Percentiles rank a stretch among this genome's conserved stretches.
Evolutionary conservation across 1,140 invertebrate genomes (phyloP).

Genomic region (Drosophila nigrodunni): DNA sequence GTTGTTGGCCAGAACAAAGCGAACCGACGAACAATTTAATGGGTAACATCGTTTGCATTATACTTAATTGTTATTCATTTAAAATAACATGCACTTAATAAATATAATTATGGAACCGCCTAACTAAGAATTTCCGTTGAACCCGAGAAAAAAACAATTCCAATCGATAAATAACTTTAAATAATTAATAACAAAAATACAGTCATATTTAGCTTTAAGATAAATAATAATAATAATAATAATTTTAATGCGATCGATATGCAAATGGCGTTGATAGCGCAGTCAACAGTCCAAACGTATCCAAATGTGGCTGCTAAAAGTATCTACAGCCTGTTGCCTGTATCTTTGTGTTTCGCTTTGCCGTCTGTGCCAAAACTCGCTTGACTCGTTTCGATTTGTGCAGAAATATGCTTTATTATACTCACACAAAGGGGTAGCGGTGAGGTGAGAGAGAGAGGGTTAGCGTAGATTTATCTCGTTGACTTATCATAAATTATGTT

Average conservation of each 20-base stretch:
- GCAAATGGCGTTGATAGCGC: conserved; percentile 71
- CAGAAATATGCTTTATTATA: conserved; percentile 82
- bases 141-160: conserved; percentile 5
- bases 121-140: not conserved
- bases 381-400: conserved; percentile 76
- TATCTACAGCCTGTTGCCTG: conserved; percentile 37
- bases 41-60: conserved; percentile 52
- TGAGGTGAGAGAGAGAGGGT: conserved; percentile 13
- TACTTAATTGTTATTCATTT: conserved; percentile 80
- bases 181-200: conserved; percentile 16
- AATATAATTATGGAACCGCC: conserved; percentile 58
- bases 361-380: conserved; percentile 55
- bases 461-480: conserved; percentile 35
- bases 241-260: conserved; percentile 77
- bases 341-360: conserved; percentile 27
- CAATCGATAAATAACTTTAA: not conserved
- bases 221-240: conserved; percentile 56
- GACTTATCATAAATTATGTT: conserved; percentile 80
- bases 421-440: not conserved
- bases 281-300: conserved; percentile 9
- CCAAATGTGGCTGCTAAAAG: conserved; percentile 46
- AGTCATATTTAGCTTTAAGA: conserved; percentile 32
- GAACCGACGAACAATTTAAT: conserved; percentile 19
- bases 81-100: conserved; percentile 72
- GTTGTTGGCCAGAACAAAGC: conserved; percentile 19